Evolutionary conservation across 1,140 invertebrate species (phyloP).

Genomic region (Dreissena rostriformis): DNA sequence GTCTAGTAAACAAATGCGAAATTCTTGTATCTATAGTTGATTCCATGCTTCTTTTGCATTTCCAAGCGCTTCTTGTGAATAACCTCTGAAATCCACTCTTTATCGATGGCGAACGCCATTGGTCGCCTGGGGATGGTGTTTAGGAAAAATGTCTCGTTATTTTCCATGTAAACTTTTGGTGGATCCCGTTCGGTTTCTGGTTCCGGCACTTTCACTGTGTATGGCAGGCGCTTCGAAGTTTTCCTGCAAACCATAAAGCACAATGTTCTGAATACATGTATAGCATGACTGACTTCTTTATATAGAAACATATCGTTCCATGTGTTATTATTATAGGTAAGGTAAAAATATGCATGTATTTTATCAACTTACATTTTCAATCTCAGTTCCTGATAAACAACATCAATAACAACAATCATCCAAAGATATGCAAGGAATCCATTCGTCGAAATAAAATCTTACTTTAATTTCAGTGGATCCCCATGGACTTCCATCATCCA

Average conservation of each 20-base stretch:
- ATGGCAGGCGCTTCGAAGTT: constrained; percentile 67
- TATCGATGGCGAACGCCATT: constrained; percentile 70
- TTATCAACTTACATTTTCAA: too few relatives aligned
- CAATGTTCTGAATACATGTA: not conserved
- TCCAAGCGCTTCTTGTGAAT: constrained; percentile 76
- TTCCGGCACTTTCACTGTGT: constrained; percentile 68
- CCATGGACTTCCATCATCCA: constrained; percentile 77
- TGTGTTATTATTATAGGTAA: too few relatives aligned
- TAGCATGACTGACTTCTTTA: not conserved
- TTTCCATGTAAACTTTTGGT: constrained; percentile 74
- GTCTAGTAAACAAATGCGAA: constrained; percentile 76
- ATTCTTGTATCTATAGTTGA: constrained; percentile 75
- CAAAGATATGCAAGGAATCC: too few relatives aligned
- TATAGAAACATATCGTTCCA: too few relatives aligned
- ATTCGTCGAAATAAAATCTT: constrained; percentile 53
- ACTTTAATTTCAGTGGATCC: constrained; percentile 77
- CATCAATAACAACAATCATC: too few relatives aligned
- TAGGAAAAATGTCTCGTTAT: constrained; percentile 76
- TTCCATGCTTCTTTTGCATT: constrained; percentile 74
- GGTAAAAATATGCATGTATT: too few relatives aligned
- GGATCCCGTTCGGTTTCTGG: constrained; percentile 70
- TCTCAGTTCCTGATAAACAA: too few relatives aligned
- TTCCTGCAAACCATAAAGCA: constrained; percentile 54
- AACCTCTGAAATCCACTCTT: constrained; percentile 78
- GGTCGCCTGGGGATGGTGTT: constrained; percentile 77